Conservation (phyloP, 1,140 invertebrate species). For the Drosophila hydei region DNA sequence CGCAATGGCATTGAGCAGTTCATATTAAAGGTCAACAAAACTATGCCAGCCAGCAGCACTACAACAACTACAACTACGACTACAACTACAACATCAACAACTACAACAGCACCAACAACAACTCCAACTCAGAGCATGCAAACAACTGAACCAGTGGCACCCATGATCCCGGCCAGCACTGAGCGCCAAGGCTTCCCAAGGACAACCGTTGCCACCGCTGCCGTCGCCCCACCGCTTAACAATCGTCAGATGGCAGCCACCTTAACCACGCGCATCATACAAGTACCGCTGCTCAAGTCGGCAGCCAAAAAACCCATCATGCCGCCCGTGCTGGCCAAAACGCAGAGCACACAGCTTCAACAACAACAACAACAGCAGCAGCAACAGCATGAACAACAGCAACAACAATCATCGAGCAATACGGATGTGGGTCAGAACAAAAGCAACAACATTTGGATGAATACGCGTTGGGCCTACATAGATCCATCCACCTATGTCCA, state of each 20-base stretch:
- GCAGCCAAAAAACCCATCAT: conserved; percentile 80
- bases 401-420: conserved; percentile 4
- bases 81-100: conserved; percentile 8
- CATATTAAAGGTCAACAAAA: conserved; percentile 70
- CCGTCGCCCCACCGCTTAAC: conserved; percentile 34
- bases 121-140: conserved; percentile 15
- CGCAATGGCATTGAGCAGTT: conserved; percentile 73
- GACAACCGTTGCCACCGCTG: conserved; percentile 3
- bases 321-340: conserved; percentile 78
- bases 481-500: conserved; percentile 87
- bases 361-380: conserved; percentile 22
- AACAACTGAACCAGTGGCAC: conserved; percentile 2
- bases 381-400: conserved; percentile 3
- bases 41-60: conserved; percentile 15
- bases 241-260: conserved; percentile 42
- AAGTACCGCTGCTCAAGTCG: conserved; percentile 77
- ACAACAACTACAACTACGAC: conserved; percentile 14
- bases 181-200: not conserved
- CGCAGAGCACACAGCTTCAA: conserved; percentile 49
- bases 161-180: not conserved
- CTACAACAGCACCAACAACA: conserved; percentile 24
- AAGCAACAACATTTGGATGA: conserved; percentile 74
- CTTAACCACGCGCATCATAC: conserved; percentile 78
- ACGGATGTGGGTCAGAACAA: conserved; percentile 30
- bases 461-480: conserved; percentile 86